A percentile compares a stretch with the other conserved stretches of the same genome.
Evolutionary conservation across 2,888 invertebrate species (phyloP).

Genomic region (Diachrysia chrysitis): DNA sequence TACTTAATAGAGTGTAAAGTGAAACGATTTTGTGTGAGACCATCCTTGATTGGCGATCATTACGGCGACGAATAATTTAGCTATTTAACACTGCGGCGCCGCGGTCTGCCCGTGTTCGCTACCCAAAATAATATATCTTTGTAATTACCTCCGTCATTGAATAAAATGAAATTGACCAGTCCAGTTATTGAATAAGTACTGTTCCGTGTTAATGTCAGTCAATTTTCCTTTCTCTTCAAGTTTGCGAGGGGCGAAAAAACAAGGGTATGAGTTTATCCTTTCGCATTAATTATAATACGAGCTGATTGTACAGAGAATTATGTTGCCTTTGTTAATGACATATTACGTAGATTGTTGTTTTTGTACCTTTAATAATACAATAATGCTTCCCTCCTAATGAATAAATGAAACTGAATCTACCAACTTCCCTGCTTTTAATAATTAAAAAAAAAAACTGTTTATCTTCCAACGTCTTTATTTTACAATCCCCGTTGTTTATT

Average conservation of each 20-base stretch:
- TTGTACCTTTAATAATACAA: constrained; percentile 24
- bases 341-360: constrained; percentile 45
- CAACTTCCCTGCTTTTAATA: too few relatives aligned
- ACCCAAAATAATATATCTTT: constrained; percentile 51
- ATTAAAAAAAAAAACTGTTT: background rate
- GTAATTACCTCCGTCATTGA: constrained; percentile 49
- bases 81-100: constrained; percentile 40
- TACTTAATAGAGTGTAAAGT: constrained; percentile 24
- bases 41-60: constrained; percentile 48
- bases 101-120: constrained; percentile 34
- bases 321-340: constrained; percentile 39
- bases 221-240: constrained; percentile 50
- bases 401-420: too few relatives aligned
- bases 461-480: too few relatives aligned
- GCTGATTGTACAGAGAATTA: constrained; percentile 42
- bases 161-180: constrained; percentile 49
- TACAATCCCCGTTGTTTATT: too few relatives aligned
- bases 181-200: constrained; percentile 57
- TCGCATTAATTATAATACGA: constrained; percentile 50
- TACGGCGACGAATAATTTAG: constrained; percentile 48
- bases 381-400: background rate
- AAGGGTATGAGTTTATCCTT: constrained; percentile 47
- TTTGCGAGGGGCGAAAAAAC: constrained; percentile 45
- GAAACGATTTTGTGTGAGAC: constrained; percentile 20
- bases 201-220: constrained; percentile 58